Conservation (phyloP, 30 jellyfish, hydroid and myxozoan species). For the Morbakka virulenta region DNA sequence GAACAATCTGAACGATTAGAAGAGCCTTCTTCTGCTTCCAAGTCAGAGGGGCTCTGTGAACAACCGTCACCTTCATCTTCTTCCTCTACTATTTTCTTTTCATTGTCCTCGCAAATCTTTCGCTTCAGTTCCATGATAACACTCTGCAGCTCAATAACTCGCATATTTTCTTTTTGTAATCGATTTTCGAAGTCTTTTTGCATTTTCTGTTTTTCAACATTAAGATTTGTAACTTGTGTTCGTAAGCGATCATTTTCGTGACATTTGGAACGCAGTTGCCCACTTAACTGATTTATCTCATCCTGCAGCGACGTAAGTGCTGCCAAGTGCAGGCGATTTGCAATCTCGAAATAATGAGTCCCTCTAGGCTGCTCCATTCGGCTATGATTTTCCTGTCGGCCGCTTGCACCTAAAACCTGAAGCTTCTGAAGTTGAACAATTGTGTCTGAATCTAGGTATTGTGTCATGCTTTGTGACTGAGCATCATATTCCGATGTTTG, state of each 20-base stretch:
- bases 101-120: conserved; percentile 71
- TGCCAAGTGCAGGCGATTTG: conserved; percentile 88
- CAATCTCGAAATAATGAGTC: conserved; percentile 87
- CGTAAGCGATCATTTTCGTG: conserved; percentile 71
- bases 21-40: conserved; percentile 88
- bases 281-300: conserved; percentile 75
- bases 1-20: background rate
- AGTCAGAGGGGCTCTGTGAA: conserved; percentile 81
- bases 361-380: conserved; percentile 70
- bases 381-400: background rate
- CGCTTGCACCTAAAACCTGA: conserved; percentile 55
- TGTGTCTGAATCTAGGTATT: conserved; percentile 45
- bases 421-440: conserved; percentile 71
- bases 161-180: conserved; percentile 87
- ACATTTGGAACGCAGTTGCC: conserved; percentile 72
- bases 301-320: conserved; percentile 87
- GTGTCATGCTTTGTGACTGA: background rate
- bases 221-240: conserved; percentile 42
- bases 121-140: conserved; percentile 93
- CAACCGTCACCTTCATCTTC: conserved; percentile 78
- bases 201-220: conserved; percentile 76
- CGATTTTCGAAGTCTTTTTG: conserved; percentile 90
- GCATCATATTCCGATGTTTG: background rate
- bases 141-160: conserved; percentile 94
- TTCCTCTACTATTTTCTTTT: conserved; percentile 81